Base-by-base conservation (phyloP, 1,140 invertebrate species). In the Drosophila littoralis region DNA sequence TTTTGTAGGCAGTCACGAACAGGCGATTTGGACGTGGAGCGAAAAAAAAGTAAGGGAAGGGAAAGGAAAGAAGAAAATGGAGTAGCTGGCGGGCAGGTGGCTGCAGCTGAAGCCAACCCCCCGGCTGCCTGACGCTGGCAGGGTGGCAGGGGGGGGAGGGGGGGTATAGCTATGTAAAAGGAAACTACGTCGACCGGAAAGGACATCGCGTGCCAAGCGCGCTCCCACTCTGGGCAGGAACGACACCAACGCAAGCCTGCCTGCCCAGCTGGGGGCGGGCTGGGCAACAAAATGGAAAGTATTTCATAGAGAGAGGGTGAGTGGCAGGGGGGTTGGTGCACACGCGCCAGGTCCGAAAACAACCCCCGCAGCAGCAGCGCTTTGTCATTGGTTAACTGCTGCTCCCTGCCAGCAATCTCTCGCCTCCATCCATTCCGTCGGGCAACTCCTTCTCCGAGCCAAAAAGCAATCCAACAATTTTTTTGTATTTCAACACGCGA, bases 161-260 rank as follows among this genome's bases (percentile, higher is more conserved):
- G 22, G 22, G 1, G 2, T 22, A 22, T 2, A 22, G 22, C 22
- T 22, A 79, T 79, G 79, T 83, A 70, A 88, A 77, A 75, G 83
- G 80, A 89, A 88, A 88, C 83, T 84, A 75, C 84, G 84, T 78
- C 77, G 81, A 88, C 72, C 86, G 90, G 90, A 91, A 91, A 82
- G 90, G 90, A 91, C 90, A 91, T 90, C 90, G 86, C 86, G 78
- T 91, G 86, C 81, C 84, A 67, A 75, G 76, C 79, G 46, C 60
- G 60, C 78, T 69, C 81, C 69, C 75, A 75, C 75, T 77, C 70
- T 54, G 46, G 35, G 38, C 22, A 46, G 15, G 15, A 2, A 28
- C 48, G 28, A 85, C 54, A 76, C 72, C 63, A 43, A 51, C 48
- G 70, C 48, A 15, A 7, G 35, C n/a, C 38, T 22, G 52, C 46